Evolutionary conservation across 2,888 invertebrate genomes (phyloP), one percentile per base, ranked within the genome.

Genomic region (Diaperis boleti): DNA sequence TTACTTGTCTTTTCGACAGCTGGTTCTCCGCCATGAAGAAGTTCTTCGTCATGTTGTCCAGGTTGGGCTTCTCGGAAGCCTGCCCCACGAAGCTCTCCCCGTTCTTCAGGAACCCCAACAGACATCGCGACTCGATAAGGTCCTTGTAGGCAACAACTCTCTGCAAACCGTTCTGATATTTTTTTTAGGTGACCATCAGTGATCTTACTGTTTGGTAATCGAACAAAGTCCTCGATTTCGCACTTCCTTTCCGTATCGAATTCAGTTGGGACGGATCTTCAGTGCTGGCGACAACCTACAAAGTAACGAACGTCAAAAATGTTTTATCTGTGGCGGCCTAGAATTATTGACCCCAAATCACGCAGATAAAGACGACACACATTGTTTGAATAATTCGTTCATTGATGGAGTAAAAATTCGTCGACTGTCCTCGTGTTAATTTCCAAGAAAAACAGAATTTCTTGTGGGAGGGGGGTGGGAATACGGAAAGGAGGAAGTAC

Each of bases 91-190:
- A 37, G 59, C 72, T 72, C 52, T 76, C 71, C 33, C 72, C 69
- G 14, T 68, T 71, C 22, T 71, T 75, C 60, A 82, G 69, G 26
- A 79, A 78, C 71, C 83, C 82, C 55, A 85, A 67, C 64, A 82
- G 81, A 70, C 85, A 85, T 67, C 76, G 73, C 15, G 78, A 78
- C 49, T 79, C 76, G 7, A 69, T 67, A 3, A 77, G 75, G 67
- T 83, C 81, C 69, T 81, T 83, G 71, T 83, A 83, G 0, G 83
- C 84, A 42, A 79, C 79, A 29, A 81, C 80, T 59, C 76, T 75
- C 84, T 84, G 65, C 62, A 74, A 72, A n/a, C n/a, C n/a, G n/a
- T n/a, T n/a, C n/a, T n/a, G n/a, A n/a, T n/a, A n/a, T n/a, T n/a
- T n/a, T n/a, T n/a, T n/a, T n/a, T n/a, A n/a, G n/a, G n/a, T n/a